phyloP scores from a whole-genome alignment of 2,797 vertebrate genomes.

The Apodemus agrarius region DNA sequence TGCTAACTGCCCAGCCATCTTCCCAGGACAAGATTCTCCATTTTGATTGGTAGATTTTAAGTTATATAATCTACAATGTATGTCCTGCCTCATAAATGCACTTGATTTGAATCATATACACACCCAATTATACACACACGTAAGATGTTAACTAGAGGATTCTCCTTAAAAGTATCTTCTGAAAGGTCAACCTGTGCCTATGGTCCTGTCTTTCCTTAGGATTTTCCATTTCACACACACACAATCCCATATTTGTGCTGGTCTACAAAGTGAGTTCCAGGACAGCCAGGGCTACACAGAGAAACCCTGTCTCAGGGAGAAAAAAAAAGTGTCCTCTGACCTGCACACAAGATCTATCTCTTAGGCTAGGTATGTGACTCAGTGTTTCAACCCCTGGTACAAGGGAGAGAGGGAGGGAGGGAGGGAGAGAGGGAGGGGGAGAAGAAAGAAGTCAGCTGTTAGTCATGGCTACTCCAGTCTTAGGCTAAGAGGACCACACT shows the following conservation, averaged over 20 bases:
- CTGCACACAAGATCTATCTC: not conserved
- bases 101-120: too few species aligned
- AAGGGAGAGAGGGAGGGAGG: not conserved
- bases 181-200: not conserved
- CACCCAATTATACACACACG: not conserved
- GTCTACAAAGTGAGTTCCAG: too few species aligned
- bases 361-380: not conserved
- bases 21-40: not conserved
- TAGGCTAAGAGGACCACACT: not conserved
- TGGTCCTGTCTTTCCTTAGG: not conserved
- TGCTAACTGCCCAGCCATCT: not conserved
- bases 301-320: too few species aligned
- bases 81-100: not conserved
- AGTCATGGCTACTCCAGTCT: not conserved
- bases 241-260: not conserved
- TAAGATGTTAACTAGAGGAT: not conserved
- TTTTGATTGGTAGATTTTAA: not conserved
- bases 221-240: not conserved
- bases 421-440: too few species aligned
- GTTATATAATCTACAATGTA: not conserved
- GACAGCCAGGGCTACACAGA: too few species aligned
- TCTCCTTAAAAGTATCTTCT: not conserved
- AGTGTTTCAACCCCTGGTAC: not conserved
- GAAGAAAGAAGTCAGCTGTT: not conserved
- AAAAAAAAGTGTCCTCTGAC: not conserved